These are phyloP conservation scores for Pseudomugil gertrudae DNA, from an alignment of 2,797 vertebrate species.

Conservation along the genomic window DNA sequence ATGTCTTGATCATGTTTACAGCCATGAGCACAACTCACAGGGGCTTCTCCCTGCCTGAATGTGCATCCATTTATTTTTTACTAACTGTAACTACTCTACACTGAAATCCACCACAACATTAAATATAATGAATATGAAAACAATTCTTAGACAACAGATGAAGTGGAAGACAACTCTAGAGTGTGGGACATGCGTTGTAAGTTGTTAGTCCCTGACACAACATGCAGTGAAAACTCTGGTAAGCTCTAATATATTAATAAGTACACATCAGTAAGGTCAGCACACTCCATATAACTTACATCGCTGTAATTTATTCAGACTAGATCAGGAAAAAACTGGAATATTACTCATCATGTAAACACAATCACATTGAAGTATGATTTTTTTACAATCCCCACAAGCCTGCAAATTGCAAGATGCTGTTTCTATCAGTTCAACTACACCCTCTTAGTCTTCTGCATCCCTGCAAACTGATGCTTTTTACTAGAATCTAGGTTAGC, in stretches of 20 bases:
- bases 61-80: neutral
- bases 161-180: no score
- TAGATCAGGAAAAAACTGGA: neutral
- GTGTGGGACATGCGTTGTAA: no score
- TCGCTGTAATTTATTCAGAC: neutral
- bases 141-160: neutral
- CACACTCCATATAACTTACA: neutral
- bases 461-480: neutral
- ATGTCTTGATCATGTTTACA: neutral
- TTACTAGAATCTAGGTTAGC: conserved; percentile 21
- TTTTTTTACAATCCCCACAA: neutral
- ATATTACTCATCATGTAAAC: neutral
- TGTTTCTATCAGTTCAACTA: conserved; percentile 3
- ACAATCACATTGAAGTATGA: neutral
- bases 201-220: neutral
- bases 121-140: neutral
- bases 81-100: neutral
- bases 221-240: neutral
- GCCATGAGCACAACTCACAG: neutral
- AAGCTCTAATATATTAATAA: neutral
- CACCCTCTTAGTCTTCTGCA: conserved; percentile 11
- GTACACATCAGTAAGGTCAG: neutral
- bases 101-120: neutral
- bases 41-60: neutral
- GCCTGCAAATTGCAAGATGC: neutral